Percentiles rank a stretch among this genome's conserved stretches.
Conservation (phyloP, 2,797 vertebrate species). For the Chiloscyllium punctatum region DNA sequence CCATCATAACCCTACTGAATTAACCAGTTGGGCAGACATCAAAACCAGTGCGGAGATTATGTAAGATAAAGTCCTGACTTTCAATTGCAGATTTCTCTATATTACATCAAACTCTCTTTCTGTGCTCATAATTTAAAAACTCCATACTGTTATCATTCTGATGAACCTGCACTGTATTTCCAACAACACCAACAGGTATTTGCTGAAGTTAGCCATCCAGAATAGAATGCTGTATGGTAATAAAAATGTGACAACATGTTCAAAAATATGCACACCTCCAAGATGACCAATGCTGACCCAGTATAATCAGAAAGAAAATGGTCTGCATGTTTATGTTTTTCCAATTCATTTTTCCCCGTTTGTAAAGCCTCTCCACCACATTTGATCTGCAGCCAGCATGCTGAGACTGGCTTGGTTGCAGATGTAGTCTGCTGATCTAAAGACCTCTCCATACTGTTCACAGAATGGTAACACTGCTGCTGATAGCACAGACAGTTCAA, state of each 20-base stretch:
- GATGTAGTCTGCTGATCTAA: neutral
- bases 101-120: neutral
- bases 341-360: too few species aligned
- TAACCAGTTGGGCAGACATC: too few species aligned
- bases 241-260: neutral
- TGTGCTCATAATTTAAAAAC: neutral
- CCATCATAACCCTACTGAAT: too few species aligned
- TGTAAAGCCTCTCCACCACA: neutral
- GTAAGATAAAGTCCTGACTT: too few species aligned
- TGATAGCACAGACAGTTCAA: neutral
- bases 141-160: neutral
- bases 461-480: neutral
- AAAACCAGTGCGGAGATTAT: too few species aligned
- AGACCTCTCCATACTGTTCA: neutral
- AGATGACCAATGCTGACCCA: neutral
- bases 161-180: neutral
- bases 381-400: neutral
- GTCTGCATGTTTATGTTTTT: neutral
- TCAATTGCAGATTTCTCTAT: too few species aligned
- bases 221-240: neutral
- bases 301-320: neutral
- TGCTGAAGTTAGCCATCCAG: neutral
- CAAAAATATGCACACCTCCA: neutral
- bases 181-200: neutral
- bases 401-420: neutral